Evolutionary conservation across 2,113 vertebrate species (phyloP).

Genomic region (Apteryx owenii): DNA sequence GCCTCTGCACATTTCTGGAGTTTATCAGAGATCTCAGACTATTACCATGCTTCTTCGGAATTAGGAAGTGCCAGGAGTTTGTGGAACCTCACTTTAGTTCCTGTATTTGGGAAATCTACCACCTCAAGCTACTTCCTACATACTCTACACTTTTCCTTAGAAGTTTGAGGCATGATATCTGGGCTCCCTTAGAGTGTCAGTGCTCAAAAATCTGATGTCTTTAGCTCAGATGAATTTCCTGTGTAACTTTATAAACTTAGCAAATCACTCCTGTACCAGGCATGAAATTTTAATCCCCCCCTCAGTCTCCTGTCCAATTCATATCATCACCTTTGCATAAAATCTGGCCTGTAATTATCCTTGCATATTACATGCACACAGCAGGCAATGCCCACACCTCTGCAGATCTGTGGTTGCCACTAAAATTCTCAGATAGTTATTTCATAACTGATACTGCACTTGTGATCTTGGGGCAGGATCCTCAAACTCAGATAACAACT

Average conservation of each 20-base stretch:
- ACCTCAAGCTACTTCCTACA: rapidly evolving
- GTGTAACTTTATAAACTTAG: background rate
- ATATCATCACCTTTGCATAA: background rate
- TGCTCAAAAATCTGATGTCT: background rate
- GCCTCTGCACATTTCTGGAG: background rate
- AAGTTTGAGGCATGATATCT: background rate
- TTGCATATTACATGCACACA: rapidly evolving
- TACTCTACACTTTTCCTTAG: background rate
- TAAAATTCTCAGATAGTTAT: rapidly evolving
- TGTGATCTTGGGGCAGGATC: background rate
- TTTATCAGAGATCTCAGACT: background rate
- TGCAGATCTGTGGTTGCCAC: background rate
- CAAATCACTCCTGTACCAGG: background rate
- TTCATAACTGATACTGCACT: background rate
- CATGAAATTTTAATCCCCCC: background rate
- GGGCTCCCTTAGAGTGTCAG: background rate
- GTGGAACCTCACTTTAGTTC: background rate
- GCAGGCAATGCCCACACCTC: background rate
- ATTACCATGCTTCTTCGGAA: background rate
- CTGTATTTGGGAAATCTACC: background rate
- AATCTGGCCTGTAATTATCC: background rate
- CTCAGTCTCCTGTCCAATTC: background rate
- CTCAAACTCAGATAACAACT: background rate
- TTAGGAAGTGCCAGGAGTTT: rapidly evolving
- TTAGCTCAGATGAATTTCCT: background rate